A percentile compares a stretch with the other conserved stretches of the same genome.
These are phyloP conservation scores for Noctua fimbriata DNA, from an alignment of 2,888 invertebrate species.

Conservation along the genomic window DNA sequence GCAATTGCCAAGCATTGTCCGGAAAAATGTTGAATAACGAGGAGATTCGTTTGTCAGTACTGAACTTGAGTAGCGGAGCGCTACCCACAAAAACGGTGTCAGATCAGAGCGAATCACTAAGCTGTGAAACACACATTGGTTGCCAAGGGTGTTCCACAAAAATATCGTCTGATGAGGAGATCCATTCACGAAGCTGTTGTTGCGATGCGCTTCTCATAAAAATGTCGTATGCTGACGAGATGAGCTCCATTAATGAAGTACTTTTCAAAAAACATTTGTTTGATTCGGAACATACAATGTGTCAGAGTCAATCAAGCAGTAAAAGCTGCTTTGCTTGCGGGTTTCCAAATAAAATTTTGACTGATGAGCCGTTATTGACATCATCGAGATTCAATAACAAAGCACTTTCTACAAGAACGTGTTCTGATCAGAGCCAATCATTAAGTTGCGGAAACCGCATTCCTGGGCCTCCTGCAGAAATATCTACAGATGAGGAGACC, in stretches of 20 bases:
- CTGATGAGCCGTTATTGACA: not conserved
- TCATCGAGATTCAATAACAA: not conserved
- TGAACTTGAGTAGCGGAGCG: not conserved
- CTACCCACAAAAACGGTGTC: not conserved
- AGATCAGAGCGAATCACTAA: not conserved
- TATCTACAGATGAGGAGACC: not conserved
- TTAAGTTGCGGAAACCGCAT: not conserved
- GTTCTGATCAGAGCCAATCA: not conserved
- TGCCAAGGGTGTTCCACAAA: not conserved
- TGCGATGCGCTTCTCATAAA: conserved; percentile 3
- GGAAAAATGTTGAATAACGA: not conserved
- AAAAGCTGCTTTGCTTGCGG: not conserved
- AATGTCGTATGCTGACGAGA: not conserved
- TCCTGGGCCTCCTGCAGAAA: not conserved
- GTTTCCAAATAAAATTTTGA: not conserved
- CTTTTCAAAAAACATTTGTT: not conserved
- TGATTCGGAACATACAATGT: not conserved
- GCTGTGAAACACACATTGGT: not conserved
- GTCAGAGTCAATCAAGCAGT: not conserved
- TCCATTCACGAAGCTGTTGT: conserved; percentile 33
- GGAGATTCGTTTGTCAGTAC: not conserved
- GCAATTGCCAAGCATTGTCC: not conserved
- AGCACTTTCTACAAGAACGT: not conserved
- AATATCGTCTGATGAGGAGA: not conserved
- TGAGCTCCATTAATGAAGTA: not conserved